These are phyloP conservation scores for Mohoua ochrocephala DNA, from an alignment of 2,113 vertebrate species.

Conservation along the genomic window DNA sequence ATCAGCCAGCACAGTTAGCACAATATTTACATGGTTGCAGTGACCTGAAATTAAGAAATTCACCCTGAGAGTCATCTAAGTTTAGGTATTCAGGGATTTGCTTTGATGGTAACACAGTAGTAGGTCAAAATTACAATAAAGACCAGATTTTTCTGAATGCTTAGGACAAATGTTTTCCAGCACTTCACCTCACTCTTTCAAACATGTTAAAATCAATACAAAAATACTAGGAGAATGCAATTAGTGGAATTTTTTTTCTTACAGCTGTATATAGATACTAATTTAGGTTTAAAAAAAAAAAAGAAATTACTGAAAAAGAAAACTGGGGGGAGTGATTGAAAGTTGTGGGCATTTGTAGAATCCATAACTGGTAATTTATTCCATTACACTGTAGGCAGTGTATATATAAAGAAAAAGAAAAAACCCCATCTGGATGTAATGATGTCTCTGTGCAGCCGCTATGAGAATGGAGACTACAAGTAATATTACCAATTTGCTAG, in stretches of 20 bases:
- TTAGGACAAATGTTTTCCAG: background rate
- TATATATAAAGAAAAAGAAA: background rate
- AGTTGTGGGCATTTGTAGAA: background rate
- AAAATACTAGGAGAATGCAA: background rate
- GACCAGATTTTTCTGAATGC: background rate
- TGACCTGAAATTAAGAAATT: background rate
- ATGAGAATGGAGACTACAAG: background rate
- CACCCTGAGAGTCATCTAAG: background rate
- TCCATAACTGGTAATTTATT: background rate
- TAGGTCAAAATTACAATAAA: background rate
- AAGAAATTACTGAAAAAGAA: background rate
- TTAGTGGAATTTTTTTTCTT: background rate
- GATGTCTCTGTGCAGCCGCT: background rate
- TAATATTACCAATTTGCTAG: conserved; percentile 26
- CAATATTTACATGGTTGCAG: background rate
- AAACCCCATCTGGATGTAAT: background rate
- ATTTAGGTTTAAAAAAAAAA: background rate
- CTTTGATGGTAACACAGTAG: background rate
- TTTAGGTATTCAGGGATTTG: background rate
- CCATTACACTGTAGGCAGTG: background rate
- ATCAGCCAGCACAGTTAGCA: background rate
- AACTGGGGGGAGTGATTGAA: background rate
- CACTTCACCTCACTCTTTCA: background rate
- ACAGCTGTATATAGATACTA: background rate
- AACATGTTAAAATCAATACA: background rate